A percentile compares a stretch with the other conserved stretches of the same genome.
phyloP scores from a whole-genome alignment of 2,888 invertebrate genomes.

The Drosophila cracens region DNA sequence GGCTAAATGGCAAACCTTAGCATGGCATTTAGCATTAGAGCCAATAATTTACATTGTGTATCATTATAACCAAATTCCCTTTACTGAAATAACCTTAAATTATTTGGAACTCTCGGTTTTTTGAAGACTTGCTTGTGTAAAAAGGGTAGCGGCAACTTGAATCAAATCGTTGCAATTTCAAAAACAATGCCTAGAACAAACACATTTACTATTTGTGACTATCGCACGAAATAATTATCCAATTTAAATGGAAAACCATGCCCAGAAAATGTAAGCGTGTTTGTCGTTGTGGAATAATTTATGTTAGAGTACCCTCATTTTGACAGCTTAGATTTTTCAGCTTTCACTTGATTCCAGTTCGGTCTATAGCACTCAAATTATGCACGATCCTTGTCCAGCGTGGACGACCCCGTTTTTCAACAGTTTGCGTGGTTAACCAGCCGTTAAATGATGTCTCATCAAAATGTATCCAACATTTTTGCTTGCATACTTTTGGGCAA shows the following conservation, averaged over 20 bases:
- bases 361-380: conserved; percentile 48
- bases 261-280: conserved; percentile 38
- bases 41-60: conserved; percentile 22
- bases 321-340: conserved; percentile 44
- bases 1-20: conserved; percentile 18
- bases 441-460: conserved; percentile 70
- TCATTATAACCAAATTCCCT: conserved; percentile 28
- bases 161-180: conserved; percentile 29
- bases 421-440: conserved; percentile 72
- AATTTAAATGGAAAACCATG: conserved; percentile 8
- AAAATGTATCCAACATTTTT: conserved; percentile 39
- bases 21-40: conserved; percentile 37
- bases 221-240: conserved; percentile 11
- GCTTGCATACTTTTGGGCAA: conserved; percentile 39
- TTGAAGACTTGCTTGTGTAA: conserved; percentile 60
- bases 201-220: conserved; percentile 20
- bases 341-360: conserved; percentile 40
- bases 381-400: conserved; percentile 26
- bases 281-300: conserved; percentile 53
- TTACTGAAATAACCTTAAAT: conserved; percentile 65
- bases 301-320: conserved; percentile 26
- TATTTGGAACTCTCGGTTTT: conserved; percentile 52
- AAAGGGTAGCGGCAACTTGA: conserved; percentile 24
- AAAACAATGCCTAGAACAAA: conserved; percentile 11
- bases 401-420: conserved; percentile 50